Base-by-base conservation (phyloP, 2,888 invertebrate genomes). In the Pyrgus malvae region DNA sequence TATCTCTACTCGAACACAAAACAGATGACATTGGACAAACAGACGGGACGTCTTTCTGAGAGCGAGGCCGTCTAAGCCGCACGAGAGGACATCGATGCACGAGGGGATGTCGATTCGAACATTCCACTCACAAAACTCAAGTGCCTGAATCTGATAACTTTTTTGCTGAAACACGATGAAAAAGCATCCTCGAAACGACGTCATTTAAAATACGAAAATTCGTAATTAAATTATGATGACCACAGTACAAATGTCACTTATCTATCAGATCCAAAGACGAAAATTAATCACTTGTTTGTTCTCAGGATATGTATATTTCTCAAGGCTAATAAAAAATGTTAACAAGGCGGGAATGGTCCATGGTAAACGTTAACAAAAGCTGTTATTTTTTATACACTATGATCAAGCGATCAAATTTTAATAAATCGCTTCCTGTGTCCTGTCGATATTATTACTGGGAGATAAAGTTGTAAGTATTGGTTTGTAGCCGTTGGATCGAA, bases 401-500 rank as follows among this genome's bases (percentile, higher is more conserved):
- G 76, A 83, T 80, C 81, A 72, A 68, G 65, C 70, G 75, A 76
- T 82, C 78, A 73, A 72, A 74, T 64, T 82, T 75, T 83, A 80
- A 83, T 81, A 83, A 77, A 87, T 85, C 79, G 76, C 72, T 85
- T 87, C 86, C 86, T 83, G 87, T 67, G 66, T 48, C 62, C 63
- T 73, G 76, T 75, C 76, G 73, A 79, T 78, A 72, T 71, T 68
- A 73, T 74, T 74, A 66, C 35, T 37, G 12, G 16, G 19, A 45
- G 45, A 54, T 54, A 54, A 46, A 46, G 46, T 9, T 41, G 25
- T 31, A 54, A 21, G 38, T 25, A 42, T 35, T 50, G n/a, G 33
- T 42, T 42, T 50, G n/a, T 9, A 17, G 27, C 23, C 11, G 8
- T 37, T 25, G 9, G 35, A 27, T 12, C 6, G 1, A 11, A 25